A percentile compares a stretch with the other conserved stretches of the same genome.
Evolutionary conservation across 2,888 invertebrate genomes (phyloP).

Genomic region (Falcaria lacertinaria): DNA sequence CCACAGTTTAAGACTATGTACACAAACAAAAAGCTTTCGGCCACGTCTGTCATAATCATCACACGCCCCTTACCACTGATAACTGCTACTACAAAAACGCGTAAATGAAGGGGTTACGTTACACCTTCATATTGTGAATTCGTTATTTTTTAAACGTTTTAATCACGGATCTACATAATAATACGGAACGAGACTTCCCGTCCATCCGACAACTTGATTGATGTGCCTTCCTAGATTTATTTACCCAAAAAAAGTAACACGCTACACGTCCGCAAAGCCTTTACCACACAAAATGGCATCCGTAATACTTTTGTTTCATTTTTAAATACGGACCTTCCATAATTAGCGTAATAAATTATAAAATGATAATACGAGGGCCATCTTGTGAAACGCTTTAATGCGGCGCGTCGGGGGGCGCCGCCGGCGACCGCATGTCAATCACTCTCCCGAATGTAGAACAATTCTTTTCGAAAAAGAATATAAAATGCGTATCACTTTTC

Average conservation of each 20-base stretch:
- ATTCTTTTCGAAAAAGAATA: slow-evolving; percentile 75
- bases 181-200: slow-evolving; percentile 68
- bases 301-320: slow-evolving; percentile 74
- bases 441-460: slow-evolving; percentile 75
- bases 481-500: slow-evolving; percentile 68
- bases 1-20: slow-evolving; percentile 1
- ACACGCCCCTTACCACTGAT: not conserved
- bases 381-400: slow-evolving; percentile 71
- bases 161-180: slow-evolving; percentile 76
- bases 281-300: slow-evolving; percentile 59
- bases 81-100: slow-evolving; percentile 23
- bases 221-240: slow-evolving; percentile 75
- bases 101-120: slow-evolving; percentile 53
- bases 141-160: slow-evolving; percentile 67
- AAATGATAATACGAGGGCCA: slow-evolving; percentile 76
- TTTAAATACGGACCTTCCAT: slow-evolving; percentile 73
- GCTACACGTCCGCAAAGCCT: slow-evolving; percentile 68
- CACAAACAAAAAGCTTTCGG: slow-evolving; percentile 4
- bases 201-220: slow-evolving; percentile 76
- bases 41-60: not conserved
- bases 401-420: slow-evolving; percentile 68
- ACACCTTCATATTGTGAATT: slow-evolving; percentile 61
- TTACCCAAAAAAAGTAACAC: slow-evolving; percentile 66
- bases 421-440: slow-evolving; percentile 77
- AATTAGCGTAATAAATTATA: slow-evolving; percentile 79